Base-by-base conservation (phyloP, 2,113 vertebrate species). In the Garra rufa region DNA sequence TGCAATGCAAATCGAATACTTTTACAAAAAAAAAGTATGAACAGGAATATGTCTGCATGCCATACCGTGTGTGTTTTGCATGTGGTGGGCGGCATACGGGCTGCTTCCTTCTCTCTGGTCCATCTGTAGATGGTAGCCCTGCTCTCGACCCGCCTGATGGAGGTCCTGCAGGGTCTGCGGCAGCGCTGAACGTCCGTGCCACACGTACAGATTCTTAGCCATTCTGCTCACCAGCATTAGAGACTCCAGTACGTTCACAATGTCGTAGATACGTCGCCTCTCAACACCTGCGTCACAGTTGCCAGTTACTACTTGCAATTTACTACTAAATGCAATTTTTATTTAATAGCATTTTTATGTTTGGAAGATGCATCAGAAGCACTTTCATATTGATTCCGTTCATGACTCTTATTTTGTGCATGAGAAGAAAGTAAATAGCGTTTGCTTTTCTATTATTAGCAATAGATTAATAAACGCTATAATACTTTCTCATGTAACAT, bases 201-300 rank as follows among this genome's bases (percentile, higher is more conserved):
- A 99, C 0, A 92, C 87, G 26, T 99, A 99, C 88, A 95, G 95
- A 94, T 99, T 99, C 90, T 98, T 99, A 52, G 97, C 98, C 0
- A 97, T 93, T 61, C 97, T 96, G 93, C 97, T 99, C 86, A 99
- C 97, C 96, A 99, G 98, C 88, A 98, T 96, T 13, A 99, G 94
- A 83, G 97, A 99, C 93, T 99, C 97, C 1, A 99, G 92, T n/a
- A 99, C 98, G 0, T 99, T 99, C 94, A 99, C 96, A 4, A 99
- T 99, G 83, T 99, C 98, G 0, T 99, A 99, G 86, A 99, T 98
- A 11, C 98, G 96, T 2, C 98, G 91, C 0, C 97, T 96, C 73
- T 99, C 97, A n/a, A 99, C 97, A 6, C 91, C 97, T 99, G 88
- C 1, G 65, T 30, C 80, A n/a, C 26, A 79, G 81, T 17, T n/a